A percentile compares a stretch with the other conserved stretches of the same genome.
These are phyloP conservation scores for Cyclopterus lumpus DNA, from an alignment of 2,797 vertebrate genomes.

Conservation along the genomic window DNA sequence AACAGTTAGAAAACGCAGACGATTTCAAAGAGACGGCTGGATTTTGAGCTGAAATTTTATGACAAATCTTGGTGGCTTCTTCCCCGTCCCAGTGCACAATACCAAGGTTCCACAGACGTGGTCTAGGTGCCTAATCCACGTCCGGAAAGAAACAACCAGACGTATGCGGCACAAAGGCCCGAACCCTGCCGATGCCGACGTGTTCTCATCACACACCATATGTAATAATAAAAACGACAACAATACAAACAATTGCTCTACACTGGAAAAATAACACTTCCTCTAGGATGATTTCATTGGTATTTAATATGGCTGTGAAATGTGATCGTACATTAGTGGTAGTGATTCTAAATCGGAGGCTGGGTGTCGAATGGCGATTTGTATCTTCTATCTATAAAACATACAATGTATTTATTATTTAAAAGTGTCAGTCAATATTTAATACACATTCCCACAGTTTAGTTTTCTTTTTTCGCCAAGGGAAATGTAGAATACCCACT, in stretches of 20 bases:
- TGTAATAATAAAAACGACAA: conserved; percentile 40
- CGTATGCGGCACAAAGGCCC: conserved; percentile 13
- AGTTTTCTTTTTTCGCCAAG: conserved; percentile 15
- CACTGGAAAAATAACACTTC: conserved; percentile 50
- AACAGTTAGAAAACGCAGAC: neutral
- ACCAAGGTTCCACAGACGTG: conserved; percentile 15
- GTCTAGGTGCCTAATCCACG: neutral
- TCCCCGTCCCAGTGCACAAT: conserved; percentile 9
- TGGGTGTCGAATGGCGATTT: conserved; percentile 31
- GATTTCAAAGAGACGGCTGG: neutral
- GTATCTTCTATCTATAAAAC: conserved; percentile 55
- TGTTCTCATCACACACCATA: conserved; percentile 31
- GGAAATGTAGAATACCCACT: conserved; percentile 20
- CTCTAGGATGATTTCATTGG: conserved; percentile 55
- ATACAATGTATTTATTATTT: conserved; percentile 39
- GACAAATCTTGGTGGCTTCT: neutral
- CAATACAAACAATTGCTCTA: conserved; percentile 36
- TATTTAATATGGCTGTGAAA: conserved; percentile 70
- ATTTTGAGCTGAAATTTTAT: conserved; percentile 1
- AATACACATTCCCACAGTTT: no score
- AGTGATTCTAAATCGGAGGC: conserved; percentile 47
- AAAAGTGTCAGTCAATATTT: neutral
- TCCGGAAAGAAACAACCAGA: conserved; percentile 9
- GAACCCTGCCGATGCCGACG: conserved; percentile 19
- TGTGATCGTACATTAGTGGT: conserved; percentile 70